phyloP scores from a whole-genome alignment of 1,140 invertebrate genomes.

The Neodiprion virginianus region DNA sequence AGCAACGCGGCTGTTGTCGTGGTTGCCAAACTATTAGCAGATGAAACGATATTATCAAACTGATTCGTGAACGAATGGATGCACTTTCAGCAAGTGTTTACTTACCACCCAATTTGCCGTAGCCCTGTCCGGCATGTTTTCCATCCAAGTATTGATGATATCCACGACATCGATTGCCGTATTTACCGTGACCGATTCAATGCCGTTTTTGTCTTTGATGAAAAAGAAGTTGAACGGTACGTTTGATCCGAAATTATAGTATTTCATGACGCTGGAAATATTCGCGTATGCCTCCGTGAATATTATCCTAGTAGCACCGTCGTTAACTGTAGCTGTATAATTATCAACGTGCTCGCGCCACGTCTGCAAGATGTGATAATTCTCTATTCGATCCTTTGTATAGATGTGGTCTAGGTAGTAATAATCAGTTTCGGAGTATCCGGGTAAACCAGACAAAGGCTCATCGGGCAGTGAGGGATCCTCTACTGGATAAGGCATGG shows the following conservation, averaged over 20 bases:
- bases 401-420: conserved; percentile 67
- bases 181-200: conserved; percentile 51
- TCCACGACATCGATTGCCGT: conserved; percentile 52
- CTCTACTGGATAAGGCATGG: conserved; percentile 69
- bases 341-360: conserved; percentile 66
- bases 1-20: conserved; percentile 61
- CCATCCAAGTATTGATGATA: conserved; percentile 59
- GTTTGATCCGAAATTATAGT: conserved; percentile 65
- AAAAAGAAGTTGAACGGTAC: conserved; percentile 71
- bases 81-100: conserved; percentile 8
- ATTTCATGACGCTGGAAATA: conserved; percentile 63
- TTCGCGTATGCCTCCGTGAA: conserved; percentile 65
- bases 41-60: conserved; percentile 12
- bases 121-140: conserved; percentile 49
- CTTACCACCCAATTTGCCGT: conserved; percentile 64
- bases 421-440: conserved; percentile 57
- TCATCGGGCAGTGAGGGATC: conserved; percentile 63
- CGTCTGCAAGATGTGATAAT: conserved; percentile 66
- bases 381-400: conserved; percentile 67
- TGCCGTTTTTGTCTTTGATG: conserved; percentile 67
- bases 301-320: conserved; percentile 49
- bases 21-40: conserved; percentile 59
- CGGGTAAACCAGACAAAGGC: conserved; percentile 58
- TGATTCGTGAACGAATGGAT: neutral
- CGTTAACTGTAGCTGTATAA: conserved; percentile 46